Evolutionary conservation across 2,113 vertebrate genomes (phyloP).

Genomic region (Sceloporus tristichus): DNA sequence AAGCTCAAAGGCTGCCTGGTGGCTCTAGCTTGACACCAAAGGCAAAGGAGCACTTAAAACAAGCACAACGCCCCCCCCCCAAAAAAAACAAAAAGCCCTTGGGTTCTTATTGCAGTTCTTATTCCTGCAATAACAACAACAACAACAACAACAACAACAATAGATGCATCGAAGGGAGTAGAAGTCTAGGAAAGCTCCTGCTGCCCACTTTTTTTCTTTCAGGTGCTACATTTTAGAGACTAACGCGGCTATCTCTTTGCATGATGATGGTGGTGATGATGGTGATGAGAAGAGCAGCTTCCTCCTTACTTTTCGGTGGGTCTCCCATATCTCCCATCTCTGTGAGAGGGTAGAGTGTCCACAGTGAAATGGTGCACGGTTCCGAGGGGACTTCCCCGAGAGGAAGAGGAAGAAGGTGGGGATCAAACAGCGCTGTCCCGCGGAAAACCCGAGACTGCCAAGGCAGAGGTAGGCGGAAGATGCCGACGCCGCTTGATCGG

Average conservation of each 20-base stretch:
- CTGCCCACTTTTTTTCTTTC: too few species aligned
- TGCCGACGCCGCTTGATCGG: conserved; percentile 16
- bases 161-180: too few species aligned
- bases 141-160: too few species aligned
- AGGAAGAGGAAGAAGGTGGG: conserved; percentile 59
- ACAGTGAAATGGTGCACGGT: conserved; percentile 89
- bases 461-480: conserved; percentile 59
- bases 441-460: neutral
- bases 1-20: too few species aligned
- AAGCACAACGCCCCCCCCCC: neutral
- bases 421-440: too few species aligned
- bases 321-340: conserved; percentile 99
- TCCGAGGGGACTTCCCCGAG: conserved; percentile 73
- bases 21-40: too few species aligned
- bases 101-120: neutral
- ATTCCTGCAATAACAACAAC: neutral
- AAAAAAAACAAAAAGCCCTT: too few species aligned
- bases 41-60: too few species aligned
- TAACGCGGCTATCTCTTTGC: too few species aligned
- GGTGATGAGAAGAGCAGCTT: conserved; percentile 70
- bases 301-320: conserved; percentile 98
- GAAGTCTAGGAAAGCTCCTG: too few species aligned
- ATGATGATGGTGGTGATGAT: conserved; percentile 24
- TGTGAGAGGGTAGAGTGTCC: conserved; percentile 93
- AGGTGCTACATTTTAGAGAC: too few species aligned